Conservation (phyloP, 2,797 vertebrate genomes). For the Coccyzus lansbergi region DNA sequence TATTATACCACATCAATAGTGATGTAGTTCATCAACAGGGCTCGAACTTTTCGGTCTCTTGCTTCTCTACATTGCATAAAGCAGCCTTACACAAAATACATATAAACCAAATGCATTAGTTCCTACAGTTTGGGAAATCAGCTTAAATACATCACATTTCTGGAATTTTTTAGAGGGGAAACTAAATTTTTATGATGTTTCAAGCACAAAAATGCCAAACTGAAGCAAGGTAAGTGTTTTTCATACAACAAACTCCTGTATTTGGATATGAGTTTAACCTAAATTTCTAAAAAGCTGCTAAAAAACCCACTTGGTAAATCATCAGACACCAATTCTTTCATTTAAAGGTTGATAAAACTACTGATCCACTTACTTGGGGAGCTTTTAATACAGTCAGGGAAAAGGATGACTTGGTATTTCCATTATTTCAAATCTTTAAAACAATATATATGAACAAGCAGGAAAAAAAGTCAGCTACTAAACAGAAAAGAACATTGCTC, state of each 20-base stretch:
- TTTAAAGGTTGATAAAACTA: not conserved
- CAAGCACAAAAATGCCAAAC: not conserved
- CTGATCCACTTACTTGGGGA: not conserved
- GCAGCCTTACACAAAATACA: not conserved
- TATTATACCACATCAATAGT: not conserved
- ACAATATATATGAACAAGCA: not conserved
- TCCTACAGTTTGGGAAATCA: not conserved
- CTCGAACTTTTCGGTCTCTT: not conserved
- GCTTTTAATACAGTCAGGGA: not conserved
- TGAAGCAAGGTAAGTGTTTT: not conserved
- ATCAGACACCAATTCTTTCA: not conserved
- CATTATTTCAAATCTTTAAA: not conserved
- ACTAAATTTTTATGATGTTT: not conserved
- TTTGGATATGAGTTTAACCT: not conserved
- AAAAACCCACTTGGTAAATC: not conserved
- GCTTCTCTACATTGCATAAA: not conserved
- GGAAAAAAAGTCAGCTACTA: not conserved
- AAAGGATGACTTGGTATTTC: not conserved
- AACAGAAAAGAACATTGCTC: not conserved
- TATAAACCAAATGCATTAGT: not conserved
- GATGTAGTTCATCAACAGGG: not conserved
- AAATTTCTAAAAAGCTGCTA: not conserved
- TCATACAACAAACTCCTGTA: not conserved
- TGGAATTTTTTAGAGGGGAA: not conserved
- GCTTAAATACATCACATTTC: not conserved